Evolutionary conservation across 1,140 invertebrate genomes (phyloP).

Genomic region (Ceratosolen solmsi): DNA sequence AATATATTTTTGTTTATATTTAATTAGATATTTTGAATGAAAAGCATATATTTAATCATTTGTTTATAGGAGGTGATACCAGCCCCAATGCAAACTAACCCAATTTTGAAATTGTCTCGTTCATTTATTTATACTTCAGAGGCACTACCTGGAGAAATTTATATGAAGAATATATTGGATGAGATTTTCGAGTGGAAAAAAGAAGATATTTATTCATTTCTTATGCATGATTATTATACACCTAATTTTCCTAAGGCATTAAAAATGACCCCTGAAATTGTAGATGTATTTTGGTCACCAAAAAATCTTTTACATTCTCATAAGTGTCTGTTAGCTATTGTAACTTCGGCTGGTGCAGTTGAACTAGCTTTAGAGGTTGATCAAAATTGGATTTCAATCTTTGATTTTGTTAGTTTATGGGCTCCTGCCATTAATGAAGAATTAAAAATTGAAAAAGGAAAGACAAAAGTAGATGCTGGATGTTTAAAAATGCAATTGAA

Average conservation of each 20-base stretch:
- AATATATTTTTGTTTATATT: not conserved
- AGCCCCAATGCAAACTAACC: constrained; percentile 59
- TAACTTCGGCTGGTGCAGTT: constrained; percentile 65
- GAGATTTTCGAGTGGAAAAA: constrained; percentile 58
- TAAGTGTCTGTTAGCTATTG: constrained; percentile 63
- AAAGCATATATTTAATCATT: constrained; percentile 15
- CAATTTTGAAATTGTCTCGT: constrained; percentile 60
- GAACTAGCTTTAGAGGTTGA: constrained; percentile 61
- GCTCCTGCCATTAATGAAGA: constrained; percentile 54
- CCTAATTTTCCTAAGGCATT: constrained; percentile 60
- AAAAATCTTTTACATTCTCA: constrained; percentile 59
- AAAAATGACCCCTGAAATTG: constrained; percentile 55
- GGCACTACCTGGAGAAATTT: constrained; percentile 56
- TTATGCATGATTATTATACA: constrained; percentile 62
- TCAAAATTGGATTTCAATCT: constrained; percentile 63
- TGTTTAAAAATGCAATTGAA: constrained; percentile 53
- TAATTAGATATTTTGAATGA: constrained; percentile 11
- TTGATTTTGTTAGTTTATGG: constrained; percentile 58
- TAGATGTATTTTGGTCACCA: constrained; percentile 65
- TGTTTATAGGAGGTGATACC: constrained; percentile 65
- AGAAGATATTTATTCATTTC: constrained; percentile 61
- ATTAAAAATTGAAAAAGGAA: constrained; percentile 30
- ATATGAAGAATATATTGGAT: constrained; percentile 53
- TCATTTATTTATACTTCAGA: constrained; percentile 65
- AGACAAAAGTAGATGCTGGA: constrained; percentile 36